A percentile compares a stretch with the other conserved stretches of the same genome.
Evolutionary conservation across 2,888 invertebrate species (phyloP).

Genomic region (Scaptomyza polygonia): DNA sequence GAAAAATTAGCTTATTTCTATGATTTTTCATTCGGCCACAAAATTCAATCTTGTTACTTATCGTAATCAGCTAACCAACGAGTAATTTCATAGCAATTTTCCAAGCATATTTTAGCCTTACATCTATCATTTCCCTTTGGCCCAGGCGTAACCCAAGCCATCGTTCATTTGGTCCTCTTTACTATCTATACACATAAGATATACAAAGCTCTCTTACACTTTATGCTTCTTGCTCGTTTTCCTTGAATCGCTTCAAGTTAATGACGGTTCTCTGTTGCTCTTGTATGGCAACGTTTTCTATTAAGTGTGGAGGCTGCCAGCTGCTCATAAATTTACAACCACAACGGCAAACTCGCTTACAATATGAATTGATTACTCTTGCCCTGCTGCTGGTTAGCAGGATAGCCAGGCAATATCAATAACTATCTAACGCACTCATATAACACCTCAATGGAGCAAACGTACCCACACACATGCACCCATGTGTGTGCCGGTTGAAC

Average conservation of each 20-base stretch:
- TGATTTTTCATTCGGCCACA: conserved; percentile 4
- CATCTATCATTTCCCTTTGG: conserved; percentile 32
- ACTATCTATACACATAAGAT: not conserved
- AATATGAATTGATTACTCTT: conserved; percentile 73
- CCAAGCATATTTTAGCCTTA: conserved; percentile 43
- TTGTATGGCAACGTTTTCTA: conserved; percentile 19
- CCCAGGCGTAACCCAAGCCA: conserved; percentile 13
- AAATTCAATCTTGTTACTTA: conserved; percentile 19
- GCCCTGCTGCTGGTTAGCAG: conserved; percentile 30
- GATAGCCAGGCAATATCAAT: conserved; percentile 61
- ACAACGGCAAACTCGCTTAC: conserved; percentile 38
- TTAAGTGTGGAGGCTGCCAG: conserved; percentile 34
- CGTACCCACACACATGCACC: conserved; percentile 8
- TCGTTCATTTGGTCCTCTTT: conserved; percentile 23
- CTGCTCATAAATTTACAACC: conserved; percentile 54
- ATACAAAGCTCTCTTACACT: not conserved
- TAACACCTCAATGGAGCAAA: conserved; percentile 29
- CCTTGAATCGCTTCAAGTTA: conserved; percentile 51
- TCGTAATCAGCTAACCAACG: conserved; percentile 25
- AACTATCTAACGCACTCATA: conserved; percentile 54
- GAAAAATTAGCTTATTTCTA: not conserved
- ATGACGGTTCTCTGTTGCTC: conserved; percentile 44
- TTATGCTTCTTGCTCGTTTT: conserved; percentile 33
- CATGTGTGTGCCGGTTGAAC: conserved; percentile 6
- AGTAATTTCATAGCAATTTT: conserved; percentile 57